A percentile compares a stretch with the other conserved stretches of the same genome.
Conservation (phyloP, 2,113 vertebrate species). For the Istiophorus platypterus region DNA sequence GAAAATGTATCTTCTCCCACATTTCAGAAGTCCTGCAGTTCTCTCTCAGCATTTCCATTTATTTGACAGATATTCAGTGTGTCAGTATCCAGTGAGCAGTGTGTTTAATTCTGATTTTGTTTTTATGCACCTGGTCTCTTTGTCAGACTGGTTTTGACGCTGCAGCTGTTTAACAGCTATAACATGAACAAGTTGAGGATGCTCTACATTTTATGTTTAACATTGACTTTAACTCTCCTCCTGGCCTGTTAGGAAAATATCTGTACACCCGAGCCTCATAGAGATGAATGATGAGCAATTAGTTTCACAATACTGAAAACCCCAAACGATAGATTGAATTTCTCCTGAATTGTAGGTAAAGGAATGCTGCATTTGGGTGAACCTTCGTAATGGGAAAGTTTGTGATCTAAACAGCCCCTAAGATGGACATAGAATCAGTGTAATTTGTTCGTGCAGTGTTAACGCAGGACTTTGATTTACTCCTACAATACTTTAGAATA, state of each 20-base stretch:
- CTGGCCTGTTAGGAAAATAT: neutral
- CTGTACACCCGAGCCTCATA: neutral
- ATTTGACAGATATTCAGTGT: slow-evolving; percentile 10
- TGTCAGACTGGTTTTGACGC: slow-evolving; percentile 12
- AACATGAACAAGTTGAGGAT: neutral
- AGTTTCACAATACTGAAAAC: slow-evolving; percentile 5
- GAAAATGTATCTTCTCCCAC: slow-evolving; percentile 43
- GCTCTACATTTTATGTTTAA: slow-evolving; percentile 13
- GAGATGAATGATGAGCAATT: slow-evolving; percentile 1
- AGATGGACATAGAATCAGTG: neutral
- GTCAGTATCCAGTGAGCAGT: slow-evolving; percentile 5
- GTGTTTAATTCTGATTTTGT: neutral
- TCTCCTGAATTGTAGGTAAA: neutral
- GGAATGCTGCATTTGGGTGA: neutral
- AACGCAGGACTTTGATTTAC: neutral
- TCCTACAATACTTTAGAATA: neutral
- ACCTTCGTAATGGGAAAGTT: neutral
- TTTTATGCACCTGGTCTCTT: slow-evolving; percentile 6
- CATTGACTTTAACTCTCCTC: neutral
- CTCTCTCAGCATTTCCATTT: neutral
- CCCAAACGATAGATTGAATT: neutral
- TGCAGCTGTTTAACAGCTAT: neutral
- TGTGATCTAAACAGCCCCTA: neutral
- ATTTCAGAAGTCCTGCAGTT: slow-evolving; percentile 7
- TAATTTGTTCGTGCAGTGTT: too few species aligned